These are phyloP conservation scores for Nowickia ferox DNA, from an alignment of 2,888 invertebrate genomes.

Conservation along the genomic window DNA sequence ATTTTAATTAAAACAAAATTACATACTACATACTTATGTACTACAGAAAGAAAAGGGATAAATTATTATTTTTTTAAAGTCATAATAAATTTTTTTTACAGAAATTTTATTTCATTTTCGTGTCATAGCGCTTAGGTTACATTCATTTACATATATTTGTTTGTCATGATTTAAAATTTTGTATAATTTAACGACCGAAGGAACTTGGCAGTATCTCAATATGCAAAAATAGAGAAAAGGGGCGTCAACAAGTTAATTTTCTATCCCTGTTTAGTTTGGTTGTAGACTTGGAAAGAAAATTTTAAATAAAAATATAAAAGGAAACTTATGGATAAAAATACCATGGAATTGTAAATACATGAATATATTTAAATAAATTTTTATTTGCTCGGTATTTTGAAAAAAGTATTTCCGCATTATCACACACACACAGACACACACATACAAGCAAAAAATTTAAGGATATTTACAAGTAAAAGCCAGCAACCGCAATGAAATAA, in stretches of 20 bases:
- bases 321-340: background rate
- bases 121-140: background rate
- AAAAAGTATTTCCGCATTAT: constrained; percentile 69
- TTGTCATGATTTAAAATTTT: constrained; percentile 40
- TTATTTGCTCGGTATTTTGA: constrained; percentile 53
- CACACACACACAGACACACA: background rate
- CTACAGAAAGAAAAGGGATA: too few relatives aligned
- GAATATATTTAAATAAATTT: constrained; percentile 68
- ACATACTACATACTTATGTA: too few relatives aligned
- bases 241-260: constrained; percentile 60
- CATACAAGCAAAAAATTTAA: background rate
- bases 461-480: background rate
- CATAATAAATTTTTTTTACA: too few relatives aligned
- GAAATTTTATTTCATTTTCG: too few relatives aligned
- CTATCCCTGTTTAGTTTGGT: constrained; percentile 12
- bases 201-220: constrained; percentile 66
- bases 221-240: constrained; percentile 49
- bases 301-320: constrained; percentile 17
- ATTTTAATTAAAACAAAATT: too few relatives aligned
- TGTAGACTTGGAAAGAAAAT: constrained; percentile 45
- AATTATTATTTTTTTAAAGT: too few relatives aligned
- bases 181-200: constrained; percentile 22
- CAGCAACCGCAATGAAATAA: constrained; percentile 13
- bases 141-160: background rate
- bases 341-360: constrained; percentile 35